Evolutionary conservation across 2,797 vertebrate genomes (phyloP).

Genomic region (Phataginus tetradactyla): DNA sequence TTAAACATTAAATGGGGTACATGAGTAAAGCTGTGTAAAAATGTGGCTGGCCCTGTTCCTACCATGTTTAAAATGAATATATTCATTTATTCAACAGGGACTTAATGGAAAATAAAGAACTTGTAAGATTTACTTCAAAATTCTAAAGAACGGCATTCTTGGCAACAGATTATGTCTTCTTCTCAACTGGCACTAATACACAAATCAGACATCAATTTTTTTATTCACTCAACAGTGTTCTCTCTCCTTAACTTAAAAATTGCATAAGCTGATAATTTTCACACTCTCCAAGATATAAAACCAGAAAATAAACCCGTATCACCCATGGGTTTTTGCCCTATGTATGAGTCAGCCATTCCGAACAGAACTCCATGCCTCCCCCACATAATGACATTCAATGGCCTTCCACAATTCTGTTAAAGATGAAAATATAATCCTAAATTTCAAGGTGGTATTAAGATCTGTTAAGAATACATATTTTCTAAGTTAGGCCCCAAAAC

Average conservation of each 20-base stretch:
- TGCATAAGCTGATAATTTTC: not conserved
- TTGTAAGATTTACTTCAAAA: not conserved
- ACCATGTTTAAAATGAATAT: constrained; percentile 4
- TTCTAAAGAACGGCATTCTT: not conserved
- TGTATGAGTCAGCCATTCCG: not conserved
- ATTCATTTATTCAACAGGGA: constrained; percentile 10
- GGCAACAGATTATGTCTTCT: not conserved
- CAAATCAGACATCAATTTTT: not conserved
- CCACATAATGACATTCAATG: not conserved
- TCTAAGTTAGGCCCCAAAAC: not conserved
- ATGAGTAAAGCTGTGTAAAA: not conserved
- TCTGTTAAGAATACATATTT: not conserved
- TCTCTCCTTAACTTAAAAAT: constrained; percentile 36
- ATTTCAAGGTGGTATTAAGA: constrained; percentile 3
- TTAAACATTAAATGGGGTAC: not conserved
- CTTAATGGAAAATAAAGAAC: not conserved
- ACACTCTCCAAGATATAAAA: constrained; percentile 51
- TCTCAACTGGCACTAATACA: not conserved
- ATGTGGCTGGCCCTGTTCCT: not conserved
- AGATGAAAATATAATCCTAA: not conserved
- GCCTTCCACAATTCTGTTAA: not conserved
- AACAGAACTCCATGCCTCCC: not conserved
- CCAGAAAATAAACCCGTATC: not conserved
- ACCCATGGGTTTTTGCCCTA: not conserved
- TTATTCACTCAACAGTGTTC: constrained; percentile 33